Evolutionary conservation across 2,113 vertebrate species (phyloP).

Genomic region (Gambusia holbrooki): DNA sequence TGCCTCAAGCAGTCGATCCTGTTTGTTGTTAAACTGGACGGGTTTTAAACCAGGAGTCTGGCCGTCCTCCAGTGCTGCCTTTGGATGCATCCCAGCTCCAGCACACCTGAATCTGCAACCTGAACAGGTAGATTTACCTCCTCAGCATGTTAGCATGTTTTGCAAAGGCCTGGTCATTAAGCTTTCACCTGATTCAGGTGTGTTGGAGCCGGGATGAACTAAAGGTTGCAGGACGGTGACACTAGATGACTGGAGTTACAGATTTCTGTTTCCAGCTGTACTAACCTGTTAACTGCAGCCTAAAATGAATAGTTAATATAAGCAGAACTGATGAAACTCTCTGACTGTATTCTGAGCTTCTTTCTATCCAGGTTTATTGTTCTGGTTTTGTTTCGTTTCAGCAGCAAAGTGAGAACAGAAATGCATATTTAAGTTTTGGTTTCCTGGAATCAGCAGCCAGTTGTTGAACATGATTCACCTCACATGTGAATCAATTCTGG

Average conservation of each 20-base stretch:
- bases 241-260: too few species aligned
- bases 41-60: not conserved
- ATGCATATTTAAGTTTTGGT: not conserved
- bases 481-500: not conserved
- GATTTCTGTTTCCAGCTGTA: not conserved
- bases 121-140: too few species aligned
- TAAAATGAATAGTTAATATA: not conserved
- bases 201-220: too few species aligned
- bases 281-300: not conserved
- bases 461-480: not conserved
- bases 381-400: not conserved
- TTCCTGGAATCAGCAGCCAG: not conserved
- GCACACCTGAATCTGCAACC: too few species aligned
- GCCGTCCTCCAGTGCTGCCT: too few species aligned
- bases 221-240: too few species aligned
- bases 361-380: not conserved
- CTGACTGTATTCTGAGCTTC: too few species aligned
- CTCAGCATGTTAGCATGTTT: too few species aligned
- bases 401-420: not conserved
- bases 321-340: not conserved
- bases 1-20: too few species aligned
- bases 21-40: not conserved
- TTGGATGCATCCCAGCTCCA: too few species aligned
- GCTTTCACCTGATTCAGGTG: too few species aligned
- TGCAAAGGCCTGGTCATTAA: too few species aligned